phyloP scores from a whole-genome alignment of 2,888 invertebrate species.

The Drosophila planitibia region DNA sequence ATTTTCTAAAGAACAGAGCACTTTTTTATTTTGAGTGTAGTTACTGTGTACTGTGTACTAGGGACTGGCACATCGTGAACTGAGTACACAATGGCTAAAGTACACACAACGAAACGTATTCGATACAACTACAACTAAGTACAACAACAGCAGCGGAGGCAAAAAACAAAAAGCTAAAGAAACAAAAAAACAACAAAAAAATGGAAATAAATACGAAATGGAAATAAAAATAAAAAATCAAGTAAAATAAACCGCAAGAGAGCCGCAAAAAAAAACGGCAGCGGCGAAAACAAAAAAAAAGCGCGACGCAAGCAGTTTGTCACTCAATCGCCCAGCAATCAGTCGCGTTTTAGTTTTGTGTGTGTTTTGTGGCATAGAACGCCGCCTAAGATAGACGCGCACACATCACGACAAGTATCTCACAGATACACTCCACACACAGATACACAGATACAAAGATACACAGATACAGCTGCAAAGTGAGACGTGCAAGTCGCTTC shows the following conservation, averaged over 20 bases:
- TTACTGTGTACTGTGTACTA: background rate
- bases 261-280: slow-evolving; percentile 54
- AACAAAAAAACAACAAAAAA: slow-evolving; percentile 31
- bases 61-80: slow-evolving; percentile 59
- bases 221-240: slow-evolving; percentile 44
- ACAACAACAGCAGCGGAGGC: slow-evolving; percentile 16
- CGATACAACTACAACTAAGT: slow-evolving; percentile 37
- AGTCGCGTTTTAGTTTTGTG: slow-evolving; percentile 62
- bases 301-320: slow-evolving; percentile 73
- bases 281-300: slow-evolving; percentile 45
- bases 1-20: background rate
- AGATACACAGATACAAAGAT: too few relatives aligned
- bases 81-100: slow-evolving; percentile 77
- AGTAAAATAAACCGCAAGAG: slow-evolving; percentile 74
- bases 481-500: slow-evolving; percentile 35
- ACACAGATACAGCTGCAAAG: slow-evolving; percentile 3
- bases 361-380: slow-evolving; percentile 17
- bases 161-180: slow-evolving; percentile 42
- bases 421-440: slow-evolving; percentile 10
- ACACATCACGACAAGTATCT: slow-evolving; percentile 34
- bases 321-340: slow-evolving; percentile 76
- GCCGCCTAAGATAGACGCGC: slow-evolving; percentile 20
- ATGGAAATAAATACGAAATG: slow-evolving; percentile 15
- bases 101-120: slow-evolving; percentile 55
- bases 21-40: background rate